Evolutionary conservation across 2,888 invertebrate species (phyloP), one percentile per base, ranked within the genome.

Genomic region (Hymenopus coronatus): DNA sequence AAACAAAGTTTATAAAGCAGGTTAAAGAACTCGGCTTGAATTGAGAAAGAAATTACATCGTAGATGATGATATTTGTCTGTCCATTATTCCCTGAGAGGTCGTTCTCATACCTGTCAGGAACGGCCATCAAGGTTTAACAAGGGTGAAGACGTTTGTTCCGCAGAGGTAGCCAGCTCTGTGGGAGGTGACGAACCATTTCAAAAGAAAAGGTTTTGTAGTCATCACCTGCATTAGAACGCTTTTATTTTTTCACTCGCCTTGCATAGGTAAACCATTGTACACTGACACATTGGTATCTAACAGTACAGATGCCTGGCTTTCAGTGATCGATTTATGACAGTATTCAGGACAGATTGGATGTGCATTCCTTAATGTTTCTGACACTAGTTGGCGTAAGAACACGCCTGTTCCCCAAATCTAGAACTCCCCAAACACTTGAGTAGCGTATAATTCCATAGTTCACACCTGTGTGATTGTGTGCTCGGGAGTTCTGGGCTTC

Each of bases 111-210:
- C 84, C 84, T 84, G 84, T 84, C 84, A 84, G 9, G 30, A 28
- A 28, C 15, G 28, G 25, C 28, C 84, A 28, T 9, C 84, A 28
- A 33, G 54, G 20, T 15, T 70, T 70, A 70, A 70, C 54, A 70
- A 70, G 54, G 54, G 54, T 84, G 84, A 28, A 84, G 20, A 70
- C 83, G 2, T 30, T 33, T 84, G 84, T 84, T 30, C 84, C 14
- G 28, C 30, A 30, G 87, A 89, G 46, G 46, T 14, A 46, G 46
- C 87, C 87, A 89, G 87, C 28, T 40, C 89, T 28, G 87, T 87
- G 70, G 87, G 89, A 84, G 33, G 84, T 89, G 33, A n/a, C 28
- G 27, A 20, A 28, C 28, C 20, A 15, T 20, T 70, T 70, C 54
- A 70, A 70, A 70, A 70, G 54, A 25, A 70, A 70, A 15, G 54